Percentiles rank a stretch among this genome's conserved stretches.
Evolutionary conservation across 1,140 invertebrate species (phyloP).

Genomic region (Drosophila pectinifera): DNA sequence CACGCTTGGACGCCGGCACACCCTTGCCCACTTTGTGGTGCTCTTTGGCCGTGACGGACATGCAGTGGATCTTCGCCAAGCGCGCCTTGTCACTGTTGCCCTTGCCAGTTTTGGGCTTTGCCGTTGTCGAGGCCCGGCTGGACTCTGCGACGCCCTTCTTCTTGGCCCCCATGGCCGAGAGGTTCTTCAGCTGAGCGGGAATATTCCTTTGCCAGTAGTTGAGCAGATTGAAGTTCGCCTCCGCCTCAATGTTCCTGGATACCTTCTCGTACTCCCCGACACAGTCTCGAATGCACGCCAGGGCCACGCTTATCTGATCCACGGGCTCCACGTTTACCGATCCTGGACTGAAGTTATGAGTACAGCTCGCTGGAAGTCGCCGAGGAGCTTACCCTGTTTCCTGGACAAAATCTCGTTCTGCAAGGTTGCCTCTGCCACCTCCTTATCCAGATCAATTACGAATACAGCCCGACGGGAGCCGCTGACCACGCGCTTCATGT

Average conservation of each 20-base stretch:
- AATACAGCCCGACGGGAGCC: slow-evolving; percentile 58
- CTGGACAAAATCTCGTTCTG: slow-evolving; percentile 22
- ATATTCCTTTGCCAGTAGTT: slow-evolving; percentile 49
- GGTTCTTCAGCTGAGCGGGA: slow-evolving; percentile 54
- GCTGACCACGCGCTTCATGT: slow-evolving; percentile 40
- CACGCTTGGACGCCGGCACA: slow-evolving; percentile 30
- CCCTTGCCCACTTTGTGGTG: slow-evolving; percentile 65
- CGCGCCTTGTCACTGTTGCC: slow-evolving; percentile 12
- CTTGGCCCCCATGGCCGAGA: not conserved
- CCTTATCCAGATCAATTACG: slow-evolving; percentile 60
- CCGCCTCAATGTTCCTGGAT: slow-evolving; percentile 43
- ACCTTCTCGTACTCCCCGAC: slow-evolving; percentile 41
- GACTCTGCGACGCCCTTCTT: slow-evolving; percentile 1
- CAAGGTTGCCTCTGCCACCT: slow-evolving; percentile 11
- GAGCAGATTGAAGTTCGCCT: slow-evolving; percentile 52
- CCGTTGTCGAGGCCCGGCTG: not conserved
- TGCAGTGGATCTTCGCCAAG: slow-evolving; percentile 43
- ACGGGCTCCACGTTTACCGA: not conserved
- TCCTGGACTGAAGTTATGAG: not conserved
- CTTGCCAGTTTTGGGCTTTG: slow-evolving; percentile 21
- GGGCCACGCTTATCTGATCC: slow-evolving; percentile 28
- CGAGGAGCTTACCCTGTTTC: not conserved
- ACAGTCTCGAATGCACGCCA: slow-evolving; percentile 39
- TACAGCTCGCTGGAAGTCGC: not conserved
- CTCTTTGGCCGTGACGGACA: slow-evolving; percentile 44